Conservation (phyloP, 2,113 vertebrate species). For the Rhea pennata region DNA sequence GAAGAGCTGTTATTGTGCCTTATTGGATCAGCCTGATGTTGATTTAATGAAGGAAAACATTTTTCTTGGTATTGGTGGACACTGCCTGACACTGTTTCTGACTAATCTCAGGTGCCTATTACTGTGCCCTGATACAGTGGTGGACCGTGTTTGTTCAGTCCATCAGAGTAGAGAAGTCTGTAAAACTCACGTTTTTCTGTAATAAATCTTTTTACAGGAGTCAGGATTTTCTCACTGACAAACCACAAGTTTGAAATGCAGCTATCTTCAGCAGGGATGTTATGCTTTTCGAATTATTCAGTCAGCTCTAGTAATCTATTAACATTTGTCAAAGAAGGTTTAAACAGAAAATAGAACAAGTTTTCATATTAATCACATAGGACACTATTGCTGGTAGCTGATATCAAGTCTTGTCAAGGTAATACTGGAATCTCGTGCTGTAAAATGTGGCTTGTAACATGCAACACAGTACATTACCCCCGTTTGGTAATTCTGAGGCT, state of each 20-base stretch:
- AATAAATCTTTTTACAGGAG: neutral
- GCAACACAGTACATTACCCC: neutral
- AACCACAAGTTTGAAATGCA: neutral
- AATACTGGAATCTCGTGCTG: neutral
- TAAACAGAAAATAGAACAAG: neutral
- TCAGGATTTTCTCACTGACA: neutral
- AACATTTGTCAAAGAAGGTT: neutral
- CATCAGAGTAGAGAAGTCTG: neutral
- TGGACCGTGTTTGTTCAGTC: neutral
- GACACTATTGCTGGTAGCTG: neutral
- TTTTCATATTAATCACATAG: neutral
- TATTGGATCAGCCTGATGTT: neutral
- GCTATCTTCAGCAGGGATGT: neutral
- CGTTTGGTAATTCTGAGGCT: neutral
- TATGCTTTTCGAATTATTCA: neutral
- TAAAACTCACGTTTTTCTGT: neutral
- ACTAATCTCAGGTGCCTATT: neutral
- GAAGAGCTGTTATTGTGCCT: too few relatives aligned
- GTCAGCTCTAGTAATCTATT: neutral
- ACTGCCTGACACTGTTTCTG: neutral
- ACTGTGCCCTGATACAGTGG: neutral
- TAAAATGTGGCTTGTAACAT: neutral
- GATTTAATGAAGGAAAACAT: neutral
- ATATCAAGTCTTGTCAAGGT: neutral
- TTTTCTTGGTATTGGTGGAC: neutral